Conservation (phyloP, 1,140 invertebrate species). For the Zaprionus lachaisei region DNA sequence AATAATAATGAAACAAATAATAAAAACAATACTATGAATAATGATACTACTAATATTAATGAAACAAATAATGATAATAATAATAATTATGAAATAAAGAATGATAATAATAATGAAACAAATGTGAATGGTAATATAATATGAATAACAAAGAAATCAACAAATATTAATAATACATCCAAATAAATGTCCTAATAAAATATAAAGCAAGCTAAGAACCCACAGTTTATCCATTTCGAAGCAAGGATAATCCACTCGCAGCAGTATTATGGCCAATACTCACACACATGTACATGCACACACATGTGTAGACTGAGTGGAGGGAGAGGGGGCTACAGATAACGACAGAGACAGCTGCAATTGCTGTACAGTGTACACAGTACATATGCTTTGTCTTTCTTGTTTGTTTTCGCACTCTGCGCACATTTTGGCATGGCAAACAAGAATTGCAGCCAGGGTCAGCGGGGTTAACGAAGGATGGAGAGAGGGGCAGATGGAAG, state of each 20-base stretch:
- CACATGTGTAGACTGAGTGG: background rate
- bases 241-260: background rate
- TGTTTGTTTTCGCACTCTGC: conserved; percentile 39
- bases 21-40: no score
- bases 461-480: background rate
- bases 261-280: background rate
- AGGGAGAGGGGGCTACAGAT: background rate
- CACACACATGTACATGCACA: background rate
- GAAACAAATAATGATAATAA: no score
- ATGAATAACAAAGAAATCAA: no score
- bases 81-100: no score
- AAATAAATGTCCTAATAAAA: background rate
- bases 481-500: background rate
- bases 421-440: conserved; percentile 31
- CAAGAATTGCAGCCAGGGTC: conserved; percentile 20
- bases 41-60: no score
- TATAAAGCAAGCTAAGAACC: background rate
- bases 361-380: background rate
- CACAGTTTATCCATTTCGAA: background rate
- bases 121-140: no score
- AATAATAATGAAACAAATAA: no score
- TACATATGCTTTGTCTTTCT: background rate
- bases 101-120: no score
- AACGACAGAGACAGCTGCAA: background rate
- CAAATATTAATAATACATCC: background rate